Evolutionary conservation across 2,113 vertebrate genomes (phyloP), one percentile per base, ranked within the genome.

Genomic region (Sterna hirundo): DNA sequence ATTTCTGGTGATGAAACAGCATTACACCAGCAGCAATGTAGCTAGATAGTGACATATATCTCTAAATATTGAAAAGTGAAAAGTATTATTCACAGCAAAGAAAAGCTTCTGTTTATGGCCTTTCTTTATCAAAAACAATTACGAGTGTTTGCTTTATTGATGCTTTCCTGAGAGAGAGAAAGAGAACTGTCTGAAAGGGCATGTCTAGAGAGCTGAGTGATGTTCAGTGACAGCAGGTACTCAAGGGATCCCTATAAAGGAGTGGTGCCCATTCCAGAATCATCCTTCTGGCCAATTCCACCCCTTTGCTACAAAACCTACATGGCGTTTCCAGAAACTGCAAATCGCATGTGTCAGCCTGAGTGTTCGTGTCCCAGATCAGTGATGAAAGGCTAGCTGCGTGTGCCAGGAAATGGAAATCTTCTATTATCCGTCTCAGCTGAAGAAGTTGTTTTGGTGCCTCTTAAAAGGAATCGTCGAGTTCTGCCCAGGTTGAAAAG

Each of bases 401-500:
- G 0, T 64, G 38, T 78, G 47, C 51, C 8, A 10, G 57, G 77
- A 93, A 91, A 86, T 64, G 26, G 52, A 86, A 84, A 76, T 76
- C 32, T 78, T 86, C 44, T 72, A 26, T 88, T 89, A 68, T 3
- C 57, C 2, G 1, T 64, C 52, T 78, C 46, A 83, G 57, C 44
- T 71, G 72, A 78, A 91, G 83, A 88, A 84, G 44, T 60, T 78
- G 32, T 30, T 93, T 78, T 75, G 25, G 40, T 71, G 49, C 30
- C 71, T 54, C 15, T 65, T 80, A 20, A 90, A 86, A 94, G 60
- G 72, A 81, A 55, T 34, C 4, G 3, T 10, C 1, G 17, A 76
- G 34, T 62, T 92, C 71, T 88, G 74, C 49, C 30, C 70, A 54
- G 78, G 72, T 44, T 82, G 47, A 92, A 75, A 90, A 90, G 72